Evolutionary conservation across 2,888 invertebrate species (phyloP), one percentile per base, ranked within the genome.

Genomic region (Acanthosoma haemorrhoidale): DNA sequence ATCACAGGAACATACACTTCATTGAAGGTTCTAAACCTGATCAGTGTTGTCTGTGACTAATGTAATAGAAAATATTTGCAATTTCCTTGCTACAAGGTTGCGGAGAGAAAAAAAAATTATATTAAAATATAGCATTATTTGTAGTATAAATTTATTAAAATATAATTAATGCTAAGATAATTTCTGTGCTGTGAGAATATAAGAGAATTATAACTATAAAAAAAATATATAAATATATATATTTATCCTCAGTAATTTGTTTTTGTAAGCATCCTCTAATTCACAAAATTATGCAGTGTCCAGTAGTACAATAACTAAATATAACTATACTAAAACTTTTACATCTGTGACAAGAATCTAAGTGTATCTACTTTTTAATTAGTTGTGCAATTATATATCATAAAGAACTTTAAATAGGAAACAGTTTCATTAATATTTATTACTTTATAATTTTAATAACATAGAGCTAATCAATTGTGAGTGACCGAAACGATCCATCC

Each of bases 401-500:
- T n/a, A n/a, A n/a, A n/a, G n/a, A n/a, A n/a, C n/a, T n/a, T n/a
- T n/a, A n/a, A n/a, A n/a, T n/a, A n/a, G n/a, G n/a, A n/a, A n/a
- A n/a, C n/a, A n/a, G n/a, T n/a, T n/a, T n/a, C n/a, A 25, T 13
- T 21, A n/a, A 25, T 21, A 13, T 3, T 21, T 21, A 5, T 43
- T 43, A 32, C 9, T 32, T 32, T 32, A 6, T 32, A 6, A 6
- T 32, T 32, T 32, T 32, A 6, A 6, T 4, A 25, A 51, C 13
- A 29, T n/a, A n/a, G n/a, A 51, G 13, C 25, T 80, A 86, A 78
- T 87, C 86, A 31, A 87, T 82, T 11, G 81, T 83, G 4, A 87
- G 79, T 1, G 84, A 79, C 67, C 85, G 80, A 78, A 87, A 87
- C 0, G 86, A 85, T 1, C 86, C 86, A 2, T 85, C 84, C 43